Percentiles rank a stretch among this genome's conserved stretches.
These are phyloP conservation scores for Dinoponera quadriceps DNA, from an alignment of 1,140 invertebrate species.

Conservation along the genomic window DNA sequence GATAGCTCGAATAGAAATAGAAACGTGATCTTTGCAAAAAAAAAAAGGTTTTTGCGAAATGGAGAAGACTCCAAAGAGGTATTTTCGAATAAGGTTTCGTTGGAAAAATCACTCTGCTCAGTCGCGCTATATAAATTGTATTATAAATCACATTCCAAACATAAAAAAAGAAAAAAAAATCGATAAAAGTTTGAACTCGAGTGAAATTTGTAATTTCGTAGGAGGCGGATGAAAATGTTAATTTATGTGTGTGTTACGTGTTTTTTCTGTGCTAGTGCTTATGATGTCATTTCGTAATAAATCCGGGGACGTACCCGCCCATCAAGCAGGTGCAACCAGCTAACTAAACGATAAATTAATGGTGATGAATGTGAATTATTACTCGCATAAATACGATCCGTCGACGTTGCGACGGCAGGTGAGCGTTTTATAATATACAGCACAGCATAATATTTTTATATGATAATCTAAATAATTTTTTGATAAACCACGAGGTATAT, in stretches of 20 bases:
- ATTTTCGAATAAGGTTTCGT: no score
- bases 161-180: conserved; percentile 6
- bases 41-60: conserved; percentile 15
- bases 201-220: conserved; percentile 48
- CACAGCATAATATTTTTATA: conserved; percentile 83
- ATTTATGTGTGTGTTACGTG: conserved; percentile 56
- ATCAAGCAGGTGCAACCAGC: conserved; percentile 70
- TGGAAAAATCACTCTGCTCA: no score
- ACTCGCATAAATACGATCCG: conserved; percentile 35
- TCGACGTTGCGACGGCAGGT: conserved; percentile 55
- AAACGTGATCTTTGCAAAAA: conserved; percentile 14
- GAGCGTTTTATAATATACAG: conserved; percentile 79
- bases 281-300: conserved; percentile 40
- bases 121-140: conserved; percentile 50
- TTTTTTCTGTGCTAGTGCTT: conserved; percentile 48
- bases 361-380: conserved; percentile 40
- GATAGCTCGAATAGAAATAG: conserved; percentile 15
- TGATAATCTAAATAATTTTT: conserved; percentile 72
- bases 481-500: conserved; percentile 74
- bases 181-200: conserved; percentile 27
- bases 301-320: conserved; percentile 76
- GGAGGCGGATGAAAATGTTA: conserved; percentile 40
- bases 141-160: conserved; percentile 59
- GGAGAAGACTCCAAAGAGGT: neutral
- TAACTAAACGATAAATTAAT: conserved; percentile 72